Base-by-base conservation (phyloP, 1,140 invertebrate species). In the Calosoma granatense region DNA sequence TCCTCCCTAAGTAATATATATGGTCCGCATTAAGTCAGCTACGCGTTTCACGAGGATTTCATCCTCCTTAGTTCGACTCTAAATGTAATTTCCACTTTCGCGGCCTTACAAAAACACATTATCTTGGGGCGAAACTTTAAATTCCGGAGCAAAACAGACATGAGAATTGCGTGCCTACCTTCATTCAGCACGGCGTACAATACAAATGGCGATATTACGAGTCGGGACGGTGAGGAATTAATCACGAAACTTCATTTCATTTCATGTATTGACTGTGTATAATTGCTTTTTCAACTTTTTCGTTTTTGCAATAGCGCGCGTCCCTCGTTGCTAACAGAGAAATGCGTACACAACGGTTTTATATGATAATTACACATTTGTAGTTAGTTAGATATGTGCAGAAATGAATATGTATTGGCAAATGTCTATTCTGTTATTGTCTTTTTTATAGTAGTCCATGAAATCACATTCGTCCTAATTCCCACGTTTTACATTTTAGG, bases 271-370 rank as follows among this genome's bases (percentile, higher is more conserved):
- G 41, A 47, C 41, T 9, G 9, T 47, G 41, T 12, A 47, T 11
- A 47, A 47, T 47, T 47, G 41, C 41, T 47, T 47, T 47, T 47
- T 47, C 41, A 47, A 47, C 41, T 47, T 47, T 47, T 4, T n/a
- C n/a, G n/a, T 30, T 30, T 30, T 30, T n/a, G n/a, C n/a, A n/a
- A n/a, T n/a, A n/a, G n/a, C n/a, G n/a, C n/a, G n/a, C n/a, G n/a
- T n/a, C n/a, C n/a, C n/a, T n/a, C n/a, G n/a, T n/a, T n/a, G n/a
- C n/a, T n/a, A n/a, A n/a, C n/a, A n/a, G n/a, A n/a, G n/a, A n/a
- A n/a, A n/a, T n/a, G n/a, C n/a, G n/a, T n/a, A n/a, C n/a, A n/a
- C n/a, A n/a, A n/a, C n/a, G n/a, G n/a, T n/a, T n/a, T n/a, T n/a
- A n/a, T n/a, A n/a, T n/a, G n/a, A n/a, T n/a, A n/a, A n/a, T n/a